Percentiles rank a stretch among this genome's conserved stretches.
Conservation (phyloP, 2,797 vertebrate species). For the Manis crassicaudata region DNA sequence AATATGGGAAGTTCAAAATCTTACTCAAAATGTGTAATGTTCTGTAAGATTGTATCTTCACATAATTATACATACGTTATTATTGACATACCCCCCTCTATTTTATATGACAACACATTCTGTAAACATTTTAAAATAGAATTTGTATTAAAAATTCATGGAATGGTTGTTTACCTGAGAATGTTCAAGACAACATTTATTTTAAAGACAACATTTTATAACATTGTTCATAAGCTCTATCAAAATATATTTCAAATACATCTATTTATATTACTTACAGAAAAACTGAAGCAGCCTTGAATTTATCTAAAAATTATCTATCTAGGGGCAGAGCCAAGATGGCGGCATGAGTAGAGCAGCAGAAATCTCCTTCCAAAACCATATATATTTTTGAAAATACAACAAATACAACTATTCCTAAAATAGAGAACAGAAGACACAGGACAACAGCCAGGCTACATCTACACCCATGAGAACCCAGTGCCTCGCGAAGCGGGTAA, state of each 20-base stretch:
- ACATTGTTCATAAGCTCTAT: not conserved
- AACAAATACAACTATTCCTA: too few relatives aligned
- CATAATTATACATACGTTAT: not conserved
- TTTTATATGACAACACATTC: not conserved
- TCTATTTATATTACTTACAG: not conserved
- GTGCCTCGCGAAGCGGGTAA: too few relatives aligned
- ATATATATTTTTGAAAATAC: too few relatives aligned
- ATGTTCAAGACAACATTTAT: not conserved
- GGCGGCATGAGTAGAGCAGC: too few relatives aligned
- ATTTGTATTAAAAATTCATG: not conserved
- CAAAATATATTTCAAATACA: conserved; percentile 14
- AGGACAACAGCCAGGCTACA: too few relatives aligned
- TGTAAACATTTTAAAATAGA: not conserved
- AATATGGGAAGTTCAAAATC: not conserved
- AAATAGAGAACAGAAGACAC: too few relatives aligned
- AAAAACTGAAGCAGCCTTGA: not conserved
- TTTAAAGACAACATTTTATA: not conserved
- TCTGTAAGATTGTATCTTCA: not conserved
- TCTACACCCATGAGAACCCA: too few relatives aligned
- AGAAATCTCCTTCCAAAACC: too few relatives aligned
- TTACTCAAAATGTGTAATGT: not conserved
- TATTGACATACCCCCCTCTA: not conserved
- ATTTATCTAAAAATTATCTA: not conserved
- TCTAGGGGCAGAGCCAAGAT: not conserved
- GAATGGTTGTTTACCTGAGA: not conserved